A percentile compares a stretch with the other conserved stretches of the same genome.
Evolutionary conservation across 2,113 vertebrate genomes (phyloP).

Genomic region (Oncorhynchus kisutch): DNA sequence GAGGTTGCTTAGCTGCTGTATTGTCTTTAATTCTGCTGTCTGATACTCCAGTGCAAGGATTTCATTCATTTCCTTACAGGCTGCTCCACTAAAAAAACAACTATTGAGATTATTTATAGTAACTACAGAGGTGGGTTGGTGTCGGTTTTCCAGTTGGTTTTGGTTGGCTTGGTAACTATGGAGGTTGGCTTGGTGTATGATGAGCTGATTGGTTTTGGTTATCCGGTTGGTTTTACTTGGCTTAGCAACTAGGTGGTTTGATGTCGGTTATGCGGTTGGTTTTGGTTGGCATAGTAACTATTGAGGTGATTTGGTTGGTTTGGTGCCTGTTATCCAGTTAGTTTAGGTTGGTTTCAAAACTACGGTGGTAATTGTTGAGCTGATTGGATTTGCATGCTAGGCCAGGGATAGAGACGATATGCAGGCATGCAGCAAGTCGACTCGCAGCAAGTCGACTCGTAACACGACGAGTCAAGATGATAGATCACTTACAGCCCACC

Average conservation of each 20-base stretch:
- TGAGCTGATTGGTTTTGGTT: not conserved
- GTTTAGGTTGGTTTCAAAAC: not conserved
- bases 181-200: not conserved
- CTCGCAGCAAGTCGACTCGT: not conserved
- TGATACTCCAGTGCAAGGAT: too few species aligned
- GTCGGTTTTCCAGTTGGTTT: not conserved
- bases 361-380: not conserved
- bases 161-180: not conserved
- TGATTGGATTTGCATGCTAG: conserved; percentile 36
- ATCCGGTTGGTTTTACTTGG: too few species aligned
- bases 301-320: not conserved
- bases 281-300: not conserved
- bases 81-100: not conserved
- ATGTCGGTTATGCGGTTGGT: too few species aligned
- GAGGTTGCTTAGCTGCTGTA: too few species aligned
- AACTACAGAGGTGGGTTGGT: not conserved
- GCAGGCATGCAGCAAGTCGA: conserved; percentile 18
- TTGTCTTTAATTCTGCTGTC: too few species aligned
- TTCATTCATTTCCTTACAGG: too few species aligned
- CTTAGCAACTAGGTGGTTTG: too few species aligned
- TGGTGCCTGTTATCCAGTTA: not conserved
- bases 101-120: not conserved
- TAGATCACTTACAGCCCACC: conserved; percentile 83
- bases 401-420: conserved; percentile 11
- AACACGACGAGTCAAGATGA: not conserved